Base-by-base conservation (phyloP, 2,113 vertebrate species). In the Mungos mungo region DNA sequence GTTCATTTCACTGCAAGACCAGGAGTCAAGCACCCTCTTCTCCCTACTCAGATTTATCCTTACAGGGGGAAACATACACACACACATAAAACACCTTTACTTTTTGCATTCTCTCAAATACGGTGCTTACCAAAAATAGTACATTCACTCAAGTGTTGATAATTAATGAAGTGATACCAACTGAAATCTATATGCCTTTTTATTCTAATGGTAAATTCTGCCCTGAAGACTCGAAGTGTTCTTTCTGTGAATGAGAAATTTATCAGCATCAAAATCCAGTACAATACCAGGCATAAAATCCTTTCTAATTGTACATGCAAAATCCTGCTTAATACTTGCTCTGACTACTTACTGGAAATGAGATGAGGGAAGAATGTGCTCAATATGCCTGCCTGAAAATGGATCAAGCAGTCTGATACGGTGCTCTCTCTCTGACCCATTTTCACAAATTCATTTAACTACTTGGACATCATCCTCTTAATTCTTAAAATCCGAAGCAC, bases 371-470 rank as follows among this genome's bases (percentile, higher is more conserved):
- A 77, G n/a, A 97, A 93, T 83, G 82, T 74, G 65, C 27, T 93
- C 23, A 29, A 71, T 68, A 72, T 14, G 31, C 76, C 74, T 88
- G 92, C 87, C 66, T 90, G 90, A 91, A 96, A 97, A 88, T 80
- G 80, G 88, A 93, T n/a, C 15, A 25, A 54, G 35, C 71, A 21
- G 88, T 90, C 93, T 50, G 45, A 93, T 9, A 0, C 29, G 35
- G 8, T 68, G 21, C 57, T 90, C 84, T 60, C 38, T 88, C 47
- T 11, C 1, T 98, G 97, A 98, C 97, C 96, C 80, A 97, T 71
- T 96, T 98, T 93, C 47, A 74, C 65, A 94, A 97, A 97, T 94
- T 97, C 90, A 93, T 95, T 97, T 96, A 97, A 86, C 96, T 80
- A 68, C 82, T 94, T 95, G 84, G 52, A 90, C 52, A n/a, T 97